A percentile compares a stretch with the other conserved stretches of the same genome.
phyloP scores from a whole-genome alignment of 2,797 vertebrate species.

The Catharus ustulatus region DNA sequence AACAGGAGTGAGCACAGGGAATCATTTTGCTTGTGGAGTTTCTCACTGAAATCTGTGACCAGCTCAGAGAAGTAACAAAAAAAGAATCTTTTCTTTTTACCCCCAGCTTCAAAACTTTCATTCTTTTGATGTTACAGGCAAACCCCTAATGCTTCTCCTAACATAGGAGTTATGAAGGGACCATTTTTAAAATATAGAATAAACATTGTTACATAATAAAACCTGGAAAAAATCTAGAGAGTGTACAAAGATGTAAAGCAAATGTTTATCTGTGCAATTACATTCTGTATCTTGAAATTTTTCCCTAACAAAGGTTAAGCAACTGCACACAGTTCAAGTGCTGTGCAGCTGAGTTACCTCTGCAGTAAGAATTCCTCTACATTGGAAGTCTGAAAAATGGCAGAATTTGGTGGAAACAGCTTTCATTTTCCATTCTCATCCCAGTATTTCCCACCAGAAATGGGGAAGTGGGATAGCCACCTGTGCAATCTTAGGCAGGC shows the following conservation, averaged over 20 bases:
- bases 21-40: background rate
- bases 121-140: background rate
- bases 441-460: background rate
- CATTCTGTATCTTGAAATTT: background rate
- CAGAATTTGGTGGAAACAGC: background rate
- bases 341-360: background rate
- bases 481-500: background rate
- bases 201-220: background rate
- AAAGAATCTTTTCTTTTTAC: background rate
- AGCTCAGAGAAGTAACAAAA: background rate
- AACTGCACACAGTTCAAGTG: fast-evolving
- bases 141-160: background rate
- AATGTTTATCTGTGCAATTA: background rate
- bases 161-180: background rate
- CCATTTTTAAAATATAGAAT: background rate
- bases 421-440: background rate
- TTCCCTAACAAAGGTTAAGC: background rate
- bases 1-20: background rate
- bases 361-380: background rate
- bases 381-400: background rate
- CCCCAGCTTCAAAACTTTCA: background rate
- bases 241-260: background rate
- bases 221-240: background rate
- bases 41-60: background rate
- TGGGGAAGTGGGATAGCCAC: background rate